Conservation (phyloP, 2,113 vertebrate species). For the Ptyas mucosa region DNA sequence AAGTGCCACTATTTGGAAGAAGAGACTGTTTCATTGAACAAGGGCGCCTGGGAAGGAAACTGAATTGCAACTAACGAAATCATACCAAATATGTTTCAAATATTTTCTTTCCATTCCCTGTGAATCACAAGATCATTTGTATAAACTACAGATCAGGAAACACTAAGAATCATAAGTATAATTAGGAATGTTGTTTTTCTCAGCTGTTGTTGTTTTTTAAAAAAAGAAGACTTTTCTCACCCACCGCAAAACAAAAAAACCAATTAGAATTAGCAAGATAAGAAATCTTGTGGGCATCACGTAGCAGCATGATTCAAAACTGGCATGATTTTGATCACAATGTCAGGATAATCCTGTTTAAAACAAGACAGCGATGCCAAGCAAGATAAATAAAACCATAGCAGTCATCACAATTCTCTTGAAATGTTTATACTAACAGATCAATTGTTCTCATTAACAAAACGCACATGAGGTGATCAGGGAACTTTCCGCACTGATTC, state of each 20-base stretch:
- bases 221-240: background rate
- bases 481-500: background rate
- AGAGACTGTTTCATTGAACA: background rate
- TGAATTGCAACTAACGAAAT: background rate
- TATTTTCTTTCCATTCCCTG: background rate
- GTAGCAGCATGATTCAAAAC: background rate
- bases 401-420: background rate
- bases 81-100: background rate
- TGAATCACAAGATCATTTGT: background rate
- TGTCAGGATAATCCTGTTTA: background rate
- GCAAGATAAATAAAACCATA: background rate
- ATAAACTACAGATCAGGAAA: background rate
- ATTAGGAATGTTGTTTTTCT: background rate
- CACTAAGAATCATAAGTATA: background rate
- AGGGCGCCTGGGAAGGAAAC: background rate
- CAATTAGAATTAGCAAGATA: background rate
- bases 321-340: background rate
- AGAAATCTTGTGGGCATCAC: background rate
- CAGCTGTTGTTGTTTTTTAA: background rate
- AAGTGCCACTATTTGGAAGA: background rate
- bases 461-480: background rate
- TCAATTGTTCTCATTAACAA: background rate
- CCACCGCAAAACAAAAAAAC: conserved; percentile 3
- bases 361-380: background rate
- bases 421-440: background rate